Evolutionary conservation across 1,140 invertebrate genomes (phyloP), one percentile per base, ranked within the genome.

Genomic region (Neodiprion pinetum): DNA sequence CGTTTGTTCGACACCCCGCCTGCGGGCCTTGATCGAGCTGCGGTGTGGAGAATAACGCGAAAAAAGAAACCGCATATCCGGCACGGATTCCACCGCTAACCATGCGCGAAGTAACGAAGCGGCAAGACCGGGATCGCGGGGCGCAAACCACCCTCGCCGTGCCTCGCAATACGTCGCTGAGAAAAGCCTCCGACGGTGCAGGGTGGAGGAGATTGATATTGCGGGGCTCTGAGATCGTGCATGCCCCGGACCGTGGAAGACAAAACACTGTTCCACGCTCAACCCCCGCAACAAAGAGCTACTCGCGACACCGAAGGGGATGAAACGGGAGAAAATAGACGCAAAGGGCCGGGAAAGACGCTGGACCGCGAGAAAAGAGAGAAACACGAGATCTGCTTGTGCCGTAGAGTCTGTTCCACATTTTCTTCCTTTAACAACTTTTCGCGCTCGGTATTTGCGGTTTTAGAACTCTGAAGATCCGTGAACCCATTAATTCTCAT

Each of bases 1-100:
- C 53, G 53, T 61, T 61, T 61, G 53, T 61, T 61, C 53, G 53
- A 61, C 53, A 61, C 53, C 53, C 53, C n/a, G n/a, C n/a, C 53
- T 17, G 11, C 53, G n/a, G 11, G 4, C 53, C 53, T 61, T 61
- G 53, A 17, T 61, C 53, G 53, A 61, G n/a, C 28, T 40, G 28
- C 28, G 28, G 28, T 40, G 28, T 40, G 5, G 28, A 40, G 0
- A 40, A 40, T 40, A 40, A 40, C 28, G 28, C 28, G 28, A 40
- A 40, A 40, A 40, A 40, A 40, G 28, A 61, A 61, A 17, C 8
- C n/a, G 11, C 9, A 12, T 61, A 17, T 17, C 11, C 11, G n/a
- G 53, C 11, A 5, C 9, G 53, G 11, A 61, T 17, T 17, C 11
- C 53, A 17, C 53, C n/a, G 9, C n/a, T 40, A 40, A 40, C n/a